phyloP scores from a whole-genome alignment of 1,140 invertebrate species.

The Carposina sasakii region DNA sequence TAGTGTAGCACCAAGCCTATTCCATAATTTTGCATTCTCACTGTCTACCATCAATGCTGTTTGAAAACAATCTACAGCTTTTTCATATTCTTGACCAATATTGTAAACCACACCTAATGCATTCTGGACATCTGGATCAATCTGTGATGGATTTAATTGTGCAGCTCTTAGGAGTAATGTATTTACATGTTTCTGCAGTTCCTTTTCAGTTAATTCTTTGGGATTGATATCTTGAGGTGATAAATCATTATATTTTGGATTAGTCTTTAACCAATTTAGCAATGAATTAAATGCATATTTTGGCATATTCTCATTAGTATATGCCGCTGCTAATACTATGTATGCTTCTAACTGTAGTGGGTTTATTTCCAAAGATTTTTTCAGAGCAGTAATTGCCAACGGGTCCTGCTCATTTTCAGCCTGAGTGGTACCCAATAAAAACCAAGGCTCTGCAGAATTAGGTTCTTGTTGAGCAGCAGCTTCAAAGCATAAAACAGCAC shows the following conservation, averaged over 20 bases:
- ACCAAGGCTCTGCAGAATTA: constrained; percentile 87
- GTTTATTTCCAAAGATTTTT: constrained; percentile 87
- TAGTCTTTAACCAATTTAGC: constrained; percentile 88
- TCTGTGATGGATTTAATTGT: constrained; percentile 80
- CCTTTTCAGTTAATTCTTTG: constrained; percentile 48
- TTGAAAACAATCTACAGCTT: constrained; percentile 96
- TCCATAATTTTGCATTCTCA: constrained; percentile 96
- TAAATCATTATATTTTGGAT: constrained; percentile 88
- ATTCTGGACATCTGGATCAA: constrained; percentile 97
- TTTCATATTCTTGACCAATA: constrained; percentile 93
- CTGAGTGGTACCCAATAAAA: constrained; percentile 88
- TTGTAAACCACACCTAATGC: constrained; percentile 97
- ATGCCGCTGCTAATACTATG: constrained; percentile 93
- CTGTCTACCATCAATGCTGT: constrained; percentile 88
- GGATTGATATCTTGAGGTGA: constrained; percentile 70
- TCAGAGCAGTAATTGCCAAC: constrained; percentile 90
- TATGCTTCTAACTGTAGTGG: constrained; percentile 87
- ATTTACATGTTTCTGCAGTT: constrained; percentile 76
- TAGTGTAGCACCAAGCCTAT: constrained; percentile 95
- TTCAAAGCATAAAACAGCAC: constrained; percentile 97
- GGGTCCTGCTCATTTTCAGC: constrained; percentile 91
- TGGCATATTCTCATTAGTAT: constrained; percentile 94
- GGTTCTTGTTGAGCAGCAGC: constrained; percentile 92
- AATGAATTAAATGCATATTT: constrained; percentile 82
- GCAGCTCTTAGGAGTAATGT: constrained; percentile 91